These are phyloP conservation scores for Anagyrus pseudococci DNA, from an alignment of 2,888 invertebrate species.

Conservation along the genomic window DNA sequence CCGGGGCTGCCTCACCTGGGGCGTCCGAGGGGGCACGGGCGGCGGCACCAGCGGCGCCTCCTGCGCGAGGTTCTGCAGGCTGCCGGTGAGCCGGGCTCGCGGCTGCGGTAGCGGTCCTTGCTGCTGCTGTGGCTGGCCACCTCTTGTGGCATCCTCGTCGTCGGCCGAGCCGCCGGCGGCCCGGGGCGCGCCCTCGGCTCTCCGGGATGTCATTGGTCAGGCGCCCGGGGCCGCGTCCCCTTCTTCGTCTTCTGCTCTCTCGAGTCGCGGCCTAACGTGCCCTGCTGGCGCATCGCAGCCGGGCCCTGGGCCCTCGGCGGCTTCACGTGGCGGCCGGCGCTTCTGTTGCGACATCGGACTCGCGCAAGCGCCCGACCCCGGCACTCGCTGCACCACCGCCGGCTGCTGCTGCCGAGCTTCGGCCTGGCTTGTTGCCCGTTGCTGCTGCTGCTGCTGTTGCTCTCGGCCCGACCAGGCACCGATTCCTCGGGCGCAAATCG, in stretches of 20 bases:
- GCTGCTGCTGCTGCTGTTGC: not conserved
- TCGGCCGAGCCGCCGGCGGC: conserved; percentile 41
- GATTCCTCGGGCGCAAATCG: not conserved
- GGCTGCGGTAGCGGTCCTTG: too few species aligned
- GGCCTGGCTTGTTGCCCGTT: not conserved
- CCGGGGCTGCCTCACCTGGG: conserved; percentile 45
- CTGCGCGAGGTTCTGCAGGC: conserved; percentile 29
- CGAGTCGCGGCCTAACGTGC: not conserved
- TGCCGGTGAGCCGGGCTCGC: conserved; percentile 18
- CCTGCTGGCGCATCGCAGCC: too few species aligned
- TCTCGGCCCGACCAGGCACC: not conserved
- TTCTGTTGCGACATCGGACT: too few species aligned
- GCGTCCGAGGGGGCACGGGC: conserved; percentile 48
- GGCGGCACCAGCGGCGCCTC: conserved; percentile 40
- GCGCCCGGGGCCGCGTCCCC: conserved; percentile 23
- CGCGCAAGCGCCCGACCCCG: too few species aligned
- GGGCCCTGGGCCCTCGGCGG: too few species aligned
- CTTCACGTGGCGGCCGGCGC: conserved; percentile 2
- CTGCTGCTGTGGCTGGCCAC: conserved; percentile 1
- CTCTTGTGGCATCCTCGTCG: conserved; percentile 14
- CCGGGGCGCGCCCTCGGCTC: conserved; percentile 50
- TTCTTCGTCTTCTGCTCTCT: not conserved
- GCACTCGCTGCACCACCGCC: not conserved
- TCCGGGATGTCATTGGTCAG: conserved; percentile 59
- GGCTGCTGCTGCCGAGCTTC: too few species aligned